These are phyloP conservation scores for Spicauda simplicius DNA, from an alignment of 2,888 invertebrate species.

Conservation along the genomic window DNA sequence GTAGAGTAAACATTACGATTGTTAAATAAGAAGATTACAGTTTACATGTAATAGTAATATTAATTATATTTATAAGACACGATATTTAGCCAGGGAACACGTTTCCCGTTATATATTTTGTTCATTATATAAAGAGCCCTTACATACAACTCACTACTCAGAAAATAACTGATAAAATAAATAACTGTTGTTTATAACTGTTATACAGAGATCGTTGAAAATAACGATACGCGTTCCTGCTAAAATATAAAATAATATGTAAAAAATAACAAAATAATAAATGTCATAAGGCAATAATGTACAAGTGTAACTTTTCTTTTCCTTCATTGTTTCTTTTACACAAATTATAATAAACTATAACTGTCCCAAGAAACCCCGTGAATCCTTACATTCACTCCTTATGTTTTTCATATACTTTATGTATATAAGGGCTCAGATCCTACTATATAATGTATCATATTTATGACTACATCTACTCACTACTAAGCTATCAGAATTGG, in stretches of 20 bases:
- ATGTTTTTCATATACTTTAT: no score
- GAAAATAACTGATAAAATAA: no score
- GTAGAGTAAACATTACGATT: conserved; percentile 38
- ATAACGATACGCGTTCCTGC: no score
- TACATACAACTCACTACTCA: background rate
- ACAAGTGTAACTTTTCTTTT: background rate
- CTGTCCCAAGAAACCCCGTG: background rate
- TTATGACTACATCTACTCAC: conserved; percentile 43
- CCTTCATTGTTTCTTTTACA: conserved; percentile 12
- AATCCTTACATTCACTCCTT: background rate
- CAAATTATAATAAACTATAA: conserved; percentile 2
- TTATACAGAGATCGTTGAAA: no score
- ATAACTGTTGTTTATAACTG: no score
- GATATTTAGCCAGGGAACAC: conserved; percentile 36
- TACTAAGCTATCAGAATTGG: conserved; percentile 70
- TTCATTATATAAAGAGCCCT: background rate
- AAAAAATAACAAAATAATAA: no score
- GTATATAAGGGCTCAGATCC: background rate
- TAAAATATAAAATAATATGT: no score
- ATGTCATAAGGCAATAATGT: no score
- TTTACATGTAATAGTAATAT: conserved; percentile 23
- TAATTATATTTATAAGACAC: conserved; percentile 39
- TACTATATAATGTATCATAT: conserved; percentile 5
- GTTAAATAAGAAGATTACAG: conserved; percentile 31
- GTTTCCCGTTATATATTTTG: conserved; percentile 30